Evolutionary conservation across 2,113 vertebrate genomes (phyloP).

Genomic region (Malurus cyaneus): DNA sequence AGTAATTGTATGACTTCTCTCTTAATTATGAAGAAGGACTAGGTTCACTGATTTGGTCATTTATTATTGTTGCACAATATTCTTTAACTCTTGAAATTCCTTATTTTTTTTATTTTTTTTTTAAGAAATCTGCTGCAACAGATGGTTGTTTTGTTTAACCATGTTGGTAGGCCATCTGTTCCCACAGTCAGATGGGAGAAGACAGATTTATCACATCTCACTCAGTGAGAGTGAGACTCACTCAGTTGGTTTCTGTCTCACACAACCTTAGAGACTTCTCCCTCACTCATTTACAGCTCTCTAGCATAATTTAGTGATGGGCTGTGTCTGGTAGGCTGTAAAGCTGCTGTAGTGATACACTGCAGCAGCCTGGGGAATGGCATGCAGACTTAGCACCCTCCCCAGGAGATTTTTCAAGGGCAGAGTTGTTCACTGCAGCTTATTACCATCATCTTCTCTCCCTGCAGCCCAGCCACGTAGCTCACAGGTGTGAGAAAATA

Average conservation of each 20-base stretch:
- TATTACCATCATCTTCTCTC: neutral
- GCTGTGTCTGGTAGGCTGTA: neutral
- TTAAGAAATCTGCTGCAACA: conserved; percentile 4
- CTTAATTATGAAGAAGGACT: neutral
- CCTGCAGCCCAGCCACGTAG: neutral
- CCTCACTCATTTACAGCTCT: conserved; percentile 4
- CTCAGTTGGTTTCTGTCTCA: conserved; percentile 52
- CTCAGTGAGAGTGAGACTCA: conserved; percentile 37
- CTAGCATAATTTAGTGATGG: neutral
- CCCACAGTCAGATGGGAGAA: conserved; percentile 12
- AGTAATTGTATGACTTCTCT: neutral
- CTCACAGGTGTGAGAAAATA: neutral
- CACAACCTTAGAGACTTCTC: neutral
- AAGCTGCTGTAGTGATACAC: neutral
- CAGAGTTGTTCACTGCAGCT: neutral
- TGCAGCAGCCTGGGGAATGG: neutral
- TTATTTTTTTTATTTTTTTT: neutral
- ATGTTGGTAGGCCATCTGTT: conserved; percentile 55
- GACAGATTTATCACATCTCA: conserved; percentile 50
- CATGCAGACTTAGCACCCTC: neutral
- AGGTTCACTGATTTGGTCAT: neutral
- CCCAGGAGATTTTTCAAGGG: neutral
- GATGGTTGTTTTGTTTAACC: conserved; percentile 50
- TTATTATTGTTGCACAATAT: neutral
- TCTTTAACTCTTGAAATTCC: conserved; percentile 13